These are phyloP conservation scores for Lithophane leautieri DNA, from an alignment of 2,888 invertebrate species.

Conservation along the genomic window DNA sequence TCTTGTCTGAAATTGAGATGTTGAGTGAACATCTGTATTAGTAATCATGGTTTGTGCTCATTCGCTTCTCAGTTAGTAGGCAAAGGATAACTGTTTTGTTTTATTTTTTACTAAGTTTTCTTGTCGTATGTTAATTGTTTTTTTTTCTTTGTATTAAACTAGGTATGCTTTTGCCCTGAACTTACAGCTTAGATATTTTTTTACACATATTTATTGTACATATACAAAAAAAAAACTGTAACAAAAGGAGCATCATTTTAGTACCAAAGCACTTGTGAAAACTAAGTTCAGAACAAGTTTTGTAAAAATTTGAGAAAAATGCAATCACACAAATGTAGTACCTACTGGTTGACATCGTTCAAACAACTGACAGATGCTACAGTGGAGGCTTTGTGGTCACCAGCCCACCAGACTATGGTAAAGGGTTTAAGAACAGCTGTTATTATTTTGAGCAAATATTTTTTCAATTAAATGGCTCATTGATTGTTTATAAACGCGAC, in stretches of 20 bases:
- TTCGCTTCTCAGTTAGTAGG: not conserved
- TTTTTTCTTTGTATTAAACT: not conserved
- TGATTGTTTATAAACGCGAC: not conserved
- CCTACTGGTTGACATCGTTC: not conserved
- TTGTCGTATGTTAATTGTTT: not conserved
- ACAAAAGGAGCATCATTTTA: not conserved
- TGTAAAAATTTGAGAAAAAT: not conserved
- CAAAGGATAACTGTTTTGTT: not conserved
- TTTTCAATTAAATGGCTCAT: slow-evolving; percentile 21
- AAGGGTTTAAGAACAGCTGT: slow-evolving; percentile 22
- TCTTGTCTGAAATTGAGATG: slow-evolving; percentile 56
- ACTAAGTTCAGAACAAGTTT: accelerated
- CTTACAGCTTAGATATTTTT: not conserved
- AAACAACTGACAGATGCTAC: slow-evolving; percentile 9
- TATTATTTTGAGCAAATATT: not conserved
- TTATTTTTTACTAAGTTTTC: not conserved
- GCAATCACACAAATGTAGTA: not conserved
- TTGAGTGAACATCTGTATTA: slow-evolving; percentile 52
- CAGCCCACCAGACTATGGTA: slow-evolving; percentile 19
- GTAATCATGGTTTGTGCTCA: slow-evolving; percentile 22
- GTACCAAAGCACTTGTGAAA: not conserved
- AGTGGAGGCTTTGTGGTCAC: slow-evolving; percentile 10
- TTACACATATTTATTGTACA: not conserved
- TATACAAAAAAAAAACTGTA: not conserved
- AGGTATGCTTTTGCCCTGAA: not conserved